Percentiles rank a stretch among this genome's conserved stretches.
Evolutionary conservation across 2,113 vertebrate species (phyloP).

Genomic region (Phrynosoma platyrhinos): DNA sequence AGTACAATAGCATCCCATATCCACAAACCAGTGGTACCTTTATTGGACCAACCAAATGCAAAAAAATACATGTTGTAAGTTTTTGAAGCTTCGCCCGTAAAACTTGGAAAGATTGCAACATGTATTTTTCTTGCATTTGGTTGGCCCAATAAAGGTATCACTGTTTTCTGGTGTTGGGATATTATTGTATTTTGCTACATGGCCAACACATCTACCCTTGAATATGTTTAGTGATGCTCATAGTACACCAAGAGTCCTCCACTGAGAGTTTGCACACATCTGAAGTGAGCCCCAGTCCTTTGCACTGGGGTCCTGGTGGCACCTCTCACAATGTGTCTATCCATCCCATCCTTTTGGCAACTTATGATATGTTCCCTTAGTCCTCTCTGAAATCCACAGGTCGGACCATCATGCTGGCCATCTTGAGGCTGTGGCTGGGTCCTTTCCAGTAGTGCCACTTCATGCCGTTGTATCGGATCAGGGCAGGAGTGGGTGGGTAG

Average conservation of each 20-base stretch:
- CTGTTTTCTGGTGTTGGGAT: neutral
- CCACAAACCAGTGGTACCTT: no score
- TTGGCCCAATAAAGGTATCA: no score
- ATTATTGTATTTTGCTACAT: no score
- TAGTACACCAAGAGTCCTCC: neutral
- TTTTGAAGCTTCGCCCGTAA: no score
- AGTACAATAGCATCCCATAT: no score
- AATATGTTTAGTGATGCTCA: neutral
- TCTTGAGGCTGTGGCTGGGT: slow-evolving; percentile 73
- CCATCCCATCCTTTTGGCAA: neutral
- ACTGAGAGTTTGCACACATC: neutral
- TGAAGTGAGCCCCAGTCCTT: neutral
- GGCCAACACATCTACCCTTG: no score
- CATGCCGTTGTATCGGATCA: slow-evolving; percentile 82
- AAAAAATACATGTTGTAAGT: no score
- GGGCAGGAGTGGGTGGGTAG: slow-evolving; percentile 75
- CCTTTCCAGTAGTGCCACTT: slow-evolving; percentile 91
- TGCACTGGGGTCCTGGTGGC: no score
- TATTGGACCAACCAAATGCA: no score
- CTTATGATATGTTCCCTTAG: neutral
- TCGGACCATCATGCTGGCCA: slow-evolving; percentile 83
- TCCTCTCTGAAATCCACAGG: slow-evolving; percentile 77
- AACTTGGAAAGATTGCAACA: no score
- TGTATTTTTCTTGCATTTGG: no score
- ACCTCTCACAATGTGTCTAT: no score